phyloP scores from a whole-genome alignment of 2,113 vertebrate genomes.

The Labrus mixtus region DNA sequence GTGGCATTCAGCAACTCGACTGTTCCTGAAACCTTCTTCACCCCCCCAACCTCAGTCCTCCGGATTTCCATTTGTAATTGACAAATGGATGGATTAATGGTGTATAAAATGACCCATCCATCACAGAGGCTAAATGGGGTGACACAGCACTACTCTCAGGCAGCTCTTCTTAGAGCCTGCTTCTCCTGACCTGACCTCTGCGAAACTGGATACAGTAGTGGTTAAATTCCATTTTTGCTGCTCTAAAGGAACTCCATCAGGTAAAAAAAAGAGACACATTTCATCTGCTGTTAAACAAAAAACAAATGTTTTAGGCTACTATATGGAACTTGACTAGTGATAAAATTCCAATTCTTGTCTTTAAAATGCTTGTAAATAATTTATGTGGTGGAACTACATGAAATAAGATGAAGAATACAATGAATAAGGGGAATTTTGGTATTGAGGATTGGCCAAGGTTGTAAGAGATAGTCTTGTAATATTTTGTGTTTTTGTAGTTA shows the following conservation, averaged over 20 bases:
- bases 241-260: background rate
- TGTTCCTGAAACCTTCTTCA: conserved; percentile 52
- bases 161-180: conserved; percentile 41
- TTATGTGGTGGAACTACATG: no score
- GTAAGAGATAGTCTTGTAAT: no score
- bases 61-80: conserved; percentile 76
- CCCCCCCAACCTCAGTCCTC: conserved; percentile 27
- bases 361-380: no score
- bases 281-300: background rate
- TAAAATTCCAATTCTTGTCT: no score
- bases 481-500: no score
- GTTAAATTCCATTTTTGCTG: conserved; percentile 2
- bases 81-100: conserved; percentile 80
- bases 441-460: background rate
- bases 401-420: no score
- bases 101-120: conserved; percentile 79
- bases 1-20: conserved; percentile 67
- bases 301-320: background rate
- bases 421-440: no score
- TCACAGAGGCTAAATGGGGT: conserved; percentile 65
- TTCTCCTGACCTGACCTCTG: conserved; percentile 59
- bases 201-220: conserved; percentile 18
- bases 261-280: background rate
- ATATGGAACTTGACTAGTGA: no score
- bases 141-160: conserved; percentile 58